These are phyloP conservation scores for Mamestra configurata DNA, from an alignment of 1,140 invertebrate species.

Conservation along the genomic window DNA sequence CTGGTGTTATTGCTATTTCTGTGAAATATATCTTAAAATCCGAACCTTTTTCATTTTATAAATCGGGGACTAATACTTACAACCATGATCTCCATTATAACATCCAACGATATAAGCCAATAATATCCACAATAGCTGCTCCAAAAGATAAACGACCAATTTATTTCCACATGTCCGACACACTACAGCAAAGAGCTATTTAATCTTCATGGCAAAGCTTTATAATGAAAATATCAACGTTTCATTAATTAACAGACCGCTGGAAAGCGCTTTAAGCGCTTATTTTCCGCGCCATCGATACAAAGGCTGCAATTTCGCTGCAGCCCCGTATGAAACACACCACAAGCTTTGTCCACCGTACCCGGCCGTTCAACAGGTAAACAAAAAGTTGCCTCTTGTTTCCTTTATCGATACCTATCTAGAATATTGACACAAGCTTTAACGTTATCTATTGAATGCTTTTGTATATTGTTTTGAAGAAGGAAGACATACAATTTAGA, in stretches of 20 bases:
- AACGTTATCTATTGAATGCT: background rate
- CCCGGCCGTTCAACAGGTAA: constrained; percentile 58
- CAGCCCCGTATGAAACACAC: constrained; percentile 17
- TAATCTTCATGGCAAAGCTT: constrained; percentile 30
- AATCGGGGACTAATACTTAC: background rate
- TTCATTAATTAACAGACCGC: constrained; percentile 40
- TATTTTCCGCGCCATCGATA: constrained; percentile 47
- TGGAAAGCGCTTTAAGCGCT: constrained; percentile 31
- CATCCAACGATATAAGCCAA: background rate
- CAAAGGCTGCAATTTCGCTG: constrained; percentile 50
- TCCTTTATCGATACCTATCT: constrained; percentile 44
- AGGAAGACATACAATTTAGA: background rate
- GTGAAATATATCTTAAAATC: background rate
- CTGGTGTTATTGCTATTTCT: too few species aligned
- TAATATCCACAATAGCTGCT: background rate
- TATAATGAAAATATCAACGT: constrained; percentile 32
- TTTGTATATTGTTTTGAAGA: background rate
- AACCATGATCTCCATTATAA: background rate
- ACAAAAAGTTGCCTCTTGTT: constrained; percentile 50
- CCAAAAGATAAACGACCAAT: constrained; percentile 35
- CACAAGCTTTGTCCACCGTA: constrained; percentile 36
- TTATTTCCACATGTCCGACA: constrained; percentile 28
- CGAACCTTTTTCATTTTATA: background rate
- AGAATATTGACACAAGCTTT: constrained; percentile 28
- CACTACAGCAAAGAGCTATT: constrained; percentile 15